Evolutionary conservation across 2,797 vertebrate species (phyloP).

Genomic region (Glossophaga mutica): DNA sequence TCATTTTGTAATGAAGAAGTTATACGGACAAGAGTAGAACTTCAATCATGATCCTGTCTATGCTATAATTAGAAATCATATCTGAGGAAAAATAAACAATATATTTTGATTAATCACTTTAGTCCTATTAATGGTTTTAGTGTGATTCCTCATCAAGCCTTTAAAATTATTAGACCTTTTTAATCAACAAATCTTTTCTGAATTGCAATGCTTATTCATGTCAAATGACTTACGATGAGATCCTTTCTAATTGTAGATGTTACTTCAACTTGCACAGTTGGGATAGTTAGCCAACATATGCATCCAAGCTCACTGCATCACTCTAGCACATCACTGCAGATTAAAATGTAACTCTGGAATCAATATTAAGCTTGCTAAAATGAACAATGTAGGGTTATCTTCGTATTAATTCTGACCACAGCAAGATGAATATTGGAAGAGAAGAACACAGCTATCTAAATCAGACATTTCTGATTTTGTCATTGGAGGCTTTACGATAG

Average conservation of each 20-base stretch:
- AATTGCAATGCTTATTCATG: constrained; percentile 62
- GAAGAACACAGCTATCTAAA: neutral
- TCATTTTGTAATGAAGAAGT: constrained; percentile 35
- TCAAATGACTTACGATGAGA: constrained; percentile 37
- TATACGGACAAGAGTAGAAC: neutral
- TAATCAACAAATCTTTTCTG: constrained; percentile 65
- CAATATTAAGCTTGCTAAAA: neutral
- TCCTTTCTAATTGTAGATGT: constrained; percentile 44
- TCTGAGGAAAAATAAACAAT: constrained; percentile 7
- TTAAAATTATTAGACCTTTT: constrained; percentile 59
- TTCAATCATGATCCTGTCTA: constrained; percentile 27
- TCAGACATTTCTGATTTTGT: neutral
- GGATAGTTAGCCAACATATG: neutral
- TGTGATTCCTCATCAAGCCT: constrained; percentile 68
- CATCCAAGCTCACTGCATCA: neutral
- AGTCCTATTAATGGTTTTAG: constrained; percentile 55
- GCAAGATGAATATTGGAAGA: neutral
- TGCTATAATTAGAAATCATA: constrained; percentile 69
- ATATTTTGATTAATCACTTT: constrained; percentile 52
- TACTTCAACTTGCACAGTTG: neutral
- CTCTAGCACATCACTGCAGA: neutral
- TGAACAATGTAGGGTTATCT: neutral
- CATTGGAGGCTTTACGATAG: neutral
- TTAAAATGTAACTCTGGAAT: neutral
- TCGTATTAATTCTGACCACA: neutral